Evolutionary conservation across 2,888 invertebrate genomes (phyloP).

Genomic region (Xestoiulus laeticollis): DNA sequence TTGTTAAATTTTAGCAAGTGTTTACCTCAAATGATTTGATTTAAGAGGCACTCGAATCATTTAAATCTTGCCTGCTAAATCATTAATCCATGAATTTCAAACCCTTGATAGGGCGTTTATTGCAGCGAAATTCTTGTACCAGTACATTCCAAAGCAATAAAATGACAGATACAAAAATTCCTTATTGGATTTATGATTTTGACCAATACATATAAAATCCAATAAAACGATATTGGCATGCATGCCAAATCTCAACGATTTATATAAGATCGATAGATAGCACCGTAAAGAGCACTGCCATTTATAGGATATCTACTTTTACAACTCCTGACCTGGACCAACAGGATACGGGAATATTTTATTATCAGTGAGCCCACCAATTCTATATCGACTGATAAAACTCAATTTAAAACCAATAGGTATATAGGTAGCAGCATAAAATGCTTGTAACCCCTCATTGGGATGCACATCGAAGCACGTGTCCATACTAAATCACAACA

Average conservation of each 20-base stretch:
- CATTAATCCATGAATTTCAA: not conserved
- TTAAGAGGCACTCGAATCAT: too few species aligned
- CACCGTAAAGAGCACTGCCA: not conserved
- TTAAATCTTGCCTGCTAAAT: not conserved
- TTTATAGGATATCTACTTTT: not conserved
- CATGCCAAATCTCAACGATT: not conserved
- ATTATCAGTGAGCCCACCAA: not conserved
- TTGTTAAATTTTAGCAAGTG: not conserved
- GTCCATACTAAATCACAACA: not conserved
- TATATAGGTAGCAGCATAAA: not conserved
- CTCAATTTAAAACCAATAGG: slow-evolving; percentile 8
- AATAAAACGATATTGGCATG: not conserved
- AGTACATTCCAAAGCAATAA: not conserved
- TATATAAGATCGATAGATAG: not conserved
- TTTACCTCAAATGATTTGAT: not conserved
- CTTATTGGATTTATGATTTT: not conserved
- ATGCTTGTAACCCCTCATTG: not conserved
- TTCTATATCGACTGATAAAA: not conserved
- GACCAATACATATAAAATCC: not conserved
- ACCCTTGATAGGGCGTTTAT: not conserved
- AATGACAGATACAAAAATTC: not conserved
- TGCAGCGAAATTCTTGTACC: not conserved
- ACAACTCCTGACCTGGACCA: not conserved
- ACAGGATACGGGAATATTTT: not conserved
- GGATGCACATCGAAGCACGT: not conserved